Base-by-base conservation (phyloP, 2,113 vertebrate genomes). In the Scopus umbretta region DNA sequence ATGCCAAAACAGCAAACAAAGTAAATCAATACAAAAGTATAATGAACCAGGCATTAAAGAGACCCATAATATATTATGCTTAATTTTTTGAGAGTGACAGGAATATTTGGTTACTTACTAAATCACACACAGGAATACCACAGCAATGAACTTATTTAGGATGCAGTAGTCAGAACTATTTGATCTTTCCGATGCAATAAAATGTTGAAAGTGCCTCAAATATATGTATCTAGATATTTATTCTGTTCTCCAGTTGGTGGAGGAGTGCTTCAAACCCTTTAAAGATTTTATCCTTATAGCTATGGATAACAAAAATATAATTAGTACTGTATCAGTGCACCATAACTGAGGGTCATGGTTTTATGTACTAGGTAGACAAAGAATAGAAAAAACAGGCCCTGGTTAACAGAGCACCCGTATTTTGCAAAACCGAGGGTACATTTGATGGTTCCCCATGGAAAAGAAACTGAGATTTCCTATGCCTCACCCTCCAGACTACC, bases 401-500 rank as follows among this genome's bases (percentile, higher is more conserved):
- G 6, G 50, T 65, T 40, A 80, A 45, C 4, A 71, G 13, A 81
- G 32, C 18, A 45, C 9, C 5, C 16, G 19, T 9, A 11, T 43
- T 84, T 70, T 65, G 5, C 38, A 78, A 36, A 83, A 61, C 34
- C 42, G 47, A 21, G 17, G 67, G 11, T 4, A 45, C 3, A 10
- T 83, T 11, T 34, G 45, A 4, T 21, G 27, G 25, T 38, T 83
- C 40, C 16, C 36, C 3, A 0, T 8, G n/a, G 27, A 70, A 82
- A 79, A 59, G 17, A 6, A 66, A 45, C 12, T 15, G 68, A 50
- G 16, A 63, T 93, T 67, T 62, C 26, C 23, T 14, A 16, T 4
- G 7, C 8, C 73, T 75, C 3, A 0, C 12, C 16, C 61, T 59
- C 27, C 55, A 49, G 20, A 20, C 6, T 21, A 16, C 8, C 9